A percentile compares a stretch with the other conserved stretches of the same genome.
Conservation (phyloP, 2,113 vertebrate species). For the Peromyscus polionotus region DNA sequence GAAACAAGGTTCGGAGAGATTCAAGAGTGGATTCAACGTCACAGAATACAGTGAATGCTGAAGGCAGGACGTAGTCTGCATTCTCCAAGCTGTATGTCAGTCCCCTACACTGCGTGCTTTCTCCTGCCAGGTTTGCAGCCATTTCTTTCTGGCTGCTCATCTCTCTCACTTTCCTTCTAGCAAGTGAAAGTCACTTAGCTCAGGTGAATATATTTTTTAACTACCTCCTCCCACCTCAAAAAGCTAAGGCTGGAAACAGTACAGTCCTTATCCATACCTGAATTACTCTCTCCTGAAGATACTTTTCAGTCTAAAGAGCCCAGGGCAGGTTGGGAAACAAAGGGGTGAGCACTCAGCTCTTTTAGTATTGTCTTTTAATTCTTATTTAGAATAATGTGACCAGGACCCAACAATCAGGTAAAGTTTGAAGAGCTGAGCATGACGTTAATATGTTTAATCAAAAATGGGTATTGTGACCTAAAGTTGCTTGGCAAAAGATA, state of each 20-base stretch:
- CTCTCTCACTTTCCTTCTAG: not conserved
- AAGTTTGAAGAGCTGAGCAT: not conserved
- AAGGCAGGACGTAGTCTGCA: fast-evolving
- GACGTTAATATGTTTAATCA: not conserved
- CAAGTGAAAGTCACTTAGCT: not conserved
- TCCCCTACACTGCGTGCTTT: fast-evolving
- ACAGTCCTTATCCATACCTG: not conserved
- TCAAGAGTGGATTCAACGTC: not conserved
- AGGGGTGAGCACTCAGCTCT: not conserved
- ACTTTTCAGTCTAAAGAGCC: not conserved
- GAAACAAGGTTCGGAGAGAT: not conserved
- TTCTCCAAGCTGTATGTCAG: not conserved
- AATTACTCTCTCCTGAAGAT: not conserved
- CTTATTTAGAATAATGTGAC: not conserved
- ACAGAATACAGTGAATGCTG: not conserved
- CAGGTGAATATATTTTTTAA: not conserved
- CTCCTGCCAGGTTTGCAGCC: too few species aligned
- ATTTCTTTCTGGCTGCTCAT: not conserved
- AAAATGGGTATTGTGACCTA: not conserved
- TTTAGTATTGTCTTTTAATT: not conserved
- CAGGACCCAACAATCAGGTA: not conserved
- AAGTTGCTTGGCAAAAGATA: not conserved
- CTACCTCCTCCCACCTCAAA: not conserved
- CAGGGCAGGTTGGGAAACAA: not conserved
- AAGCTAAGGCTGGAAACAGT: too few species aligned